Evolutionary conservation across 2,797 vertebrate genomes (phyloP), one percentile per base, ranked within the genome.

Genomic region (Threskiornis aethiopicus): DNA sequence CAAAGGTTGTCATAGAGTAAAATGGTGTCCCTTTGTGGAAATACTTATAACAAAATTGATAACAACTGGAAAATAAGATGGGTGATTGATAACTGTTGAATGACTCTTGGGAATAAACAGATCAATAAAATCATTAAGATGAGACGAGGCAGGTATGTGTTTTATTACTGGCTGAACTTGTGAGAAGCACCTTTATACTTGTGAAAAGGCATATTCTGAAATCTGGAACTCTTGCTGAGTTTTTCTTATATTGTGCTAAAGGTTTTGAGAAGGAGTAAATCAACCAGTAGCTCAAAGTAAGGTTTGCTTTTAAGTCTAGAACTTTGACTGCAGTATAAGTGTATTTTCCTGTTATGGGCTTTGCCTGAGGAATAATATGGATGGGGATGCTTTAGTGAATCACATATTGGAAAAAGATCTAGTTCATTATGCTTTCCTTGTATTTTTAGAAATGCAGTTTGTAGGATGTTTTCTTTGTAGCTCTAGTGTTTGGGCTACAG

Each of bases 381-480:
- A 11, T 2, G 20, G 49, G 79, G 62, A 52, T 89, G 62, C 87
- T 93, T 75, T 70, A 94, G 66, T 52, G 39, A 57, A 41, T 41
- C 37, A 1, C 2, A 35, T 73, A 59, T 35, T 94, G 89, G 92
- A 58, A 94, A 87, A 83, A 94, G 61, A 90, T 84, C 78, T 84
- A 89, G 77, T 91, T 97, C 54, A 39, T 95, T 94, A 44, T 87
- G 58, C 54, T 89, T 65, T 72, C 57, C 46, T 78, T 22, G 9
- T 91, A 26, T 80, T 92, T 97, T 94, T 64, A 89, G 78, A 69
- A 96, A 88, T 69, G 70, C 44, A 66, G 94, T 79, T 51, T 90
- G 51, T 64, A 67, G 55, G 72, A 75, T 84, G 31, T 90, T 96
- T 94, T 93, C 87, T 95, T 82, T 82, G 80, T 93, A 94, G 82